Base-by-base conservation (phyloP, 30 jellyfish, hydroid and myxozoan genomes). In the Mastigias papua region DNA sequence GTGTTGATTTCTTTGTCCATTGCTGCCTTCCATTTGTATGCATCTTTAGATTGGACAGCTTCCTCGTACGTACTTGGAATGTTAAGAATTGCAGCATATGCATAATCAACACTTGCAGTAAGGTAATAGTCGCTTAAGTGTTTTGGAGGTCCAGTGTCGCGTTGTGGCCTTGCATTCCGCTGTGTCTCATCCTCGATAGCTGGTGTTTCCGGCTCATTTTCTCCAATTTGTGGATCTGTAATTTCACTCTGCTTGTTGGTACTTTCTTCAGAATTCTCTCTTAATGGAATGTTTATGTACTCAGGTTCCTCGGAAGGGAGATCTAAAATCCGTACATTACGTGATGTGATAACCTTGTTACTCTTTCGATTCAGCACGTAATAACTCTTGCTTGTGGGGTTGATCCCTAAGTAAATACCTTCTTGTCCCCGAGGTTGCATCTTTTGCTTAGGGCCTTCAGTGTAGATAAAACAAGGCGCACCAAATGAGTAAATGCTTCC, bases 361-460 rank as follows among this genome's bases (percentile, higher is more conserved):
- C 27, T 74, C 1, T 30, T 50, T 74, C 3, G 48, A 46, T 74
- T 74, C 28, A 74, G 73, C 0, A 74, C 86, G 86, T 74, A 37
- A 34, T 80, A 64, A 11, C 84, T 82, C 28, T 63, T 61, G 32
- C 63, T 80, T 16, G 46, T 13, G 5, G 72, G 91, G 33, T 80
- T 80, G 72, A 83, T 54, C 46, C 93, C 93, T 6, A 83, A 29
- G 34, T 83, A 83, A 27, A 69, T 69, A 22, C 93, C 89, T 28
- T 83, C 78, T 33, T 4, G 48, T 31, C 93, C 89, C 3, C 65
- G 71, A 22, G 35, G n/a, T 22, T 83, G 89, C 19, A 81, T 25
- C 32, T 81, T 81, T 51, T 81, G 82, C 27, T 81, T 81, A 33
- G 63, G 82, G 33, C 91, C 84, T 32, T 81, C 91, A 16, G 64